These are phyloP conservation scores for Protaetia brevitarsis DNA, from an alignment of 1,140 invertebrate genomes.

Conservation along the genomic window DNA sequence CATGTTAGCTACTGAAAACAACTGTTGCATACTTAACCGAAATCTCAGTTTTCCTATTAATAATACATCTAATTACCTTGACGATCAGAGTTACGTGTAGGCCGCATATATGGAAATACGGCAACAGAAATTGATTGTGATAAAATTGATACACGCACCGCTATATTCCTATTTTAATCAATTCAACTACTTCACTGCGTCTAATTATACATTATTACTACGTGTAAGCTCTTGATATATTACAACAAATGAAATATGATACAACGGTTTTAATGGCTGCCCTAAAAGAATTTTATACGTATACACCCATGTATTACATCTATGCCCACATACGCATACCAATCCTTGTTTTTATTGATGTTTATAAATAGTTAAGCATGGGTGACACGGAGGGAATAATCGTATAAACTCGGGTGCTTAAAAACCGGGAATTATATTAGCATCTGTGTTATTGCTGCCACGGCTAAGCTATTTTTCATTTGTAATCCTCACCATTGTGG, in stretches of 20 bases:
- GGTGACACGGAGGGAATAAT: background rate
- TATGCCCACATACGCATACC: background rate
- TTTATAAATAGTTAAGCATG: background rate
- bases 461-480: constrained; percentile 6
- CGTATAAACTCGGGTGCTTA: background rate
- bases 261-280: background rate
- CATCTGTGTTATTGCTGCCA: background rate
- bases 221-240: background rate
- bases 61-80: background rate
- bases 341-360: background rate
- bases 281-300: background rate
- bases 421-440: background rate
- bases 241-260: background rate
- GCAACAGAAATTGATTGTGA: background rate
- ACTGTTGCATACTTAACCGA: no score
- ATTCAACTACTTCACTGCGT: constrained; percentile 5
- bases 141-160: background rate
- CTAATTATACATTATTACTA: constrained; percentile 9
- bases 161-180: constrained; percentile 10
- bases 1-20: background rate
- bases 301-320: background rate
- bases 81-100: background rate
- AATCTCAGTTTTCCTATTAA: background rate
- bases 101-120: background rate
- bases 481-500: constrained; percentile 1